These are phyloP conservation scores for Polyploca ridens DNA, from an alignment of 2,888 invertebrate genomes.

Conservation along the genomic window DNA sequence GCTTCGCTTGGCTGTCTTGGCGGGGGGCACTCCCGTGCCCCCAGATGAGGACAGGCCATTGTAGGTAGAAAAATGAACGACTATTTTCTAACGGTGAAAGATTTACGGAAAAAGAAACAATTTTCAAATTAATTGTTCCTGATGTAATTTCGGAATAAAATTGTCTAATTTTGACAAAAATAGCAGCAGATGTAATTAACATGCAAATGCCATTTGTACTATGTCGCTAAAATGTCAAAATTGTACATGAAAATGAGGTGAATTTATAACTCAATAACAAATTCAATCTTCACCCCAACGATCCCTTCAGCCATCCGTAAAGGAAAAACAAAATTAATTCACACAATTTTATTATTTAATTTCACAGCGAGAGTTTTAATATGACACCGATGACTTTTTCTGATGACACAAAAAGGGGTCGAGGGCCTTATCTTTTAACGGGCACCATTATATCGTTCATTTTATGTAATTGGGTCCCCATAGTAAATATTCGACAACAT, in stretches of 20 bases:
- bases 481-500: constrained; percentile 3
- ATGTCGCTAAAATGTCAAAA: neutral
- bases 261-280: neutral
- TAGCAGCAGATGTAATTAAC: too few relatives aligned
- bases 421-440: constrained; percentile 30
- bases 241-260: neutral
- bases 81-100: too few relatives aligned
- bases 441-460: constrained; percentile 37
- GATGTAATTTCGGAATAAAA: too few relatives aligned
- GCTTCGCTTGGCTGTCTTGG: too few relatives aligned
- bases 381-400: constrained; percentile 19
- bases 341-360: constrained; percentile 15
- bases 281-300: neutral
- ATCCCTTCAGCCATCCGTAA: neutral
- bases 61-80: too few relatives aligned
- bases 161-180: too few relatives aligned
- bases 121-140: too few relatives aligned
- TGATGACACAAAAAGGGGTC: constrained; percentile 21
- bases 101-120: too few relatives aligned
- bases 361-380: constrained; percentile 15
- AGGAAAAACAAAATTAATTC: constrained; percentile 3
- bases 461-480: constrained; percentile 35
- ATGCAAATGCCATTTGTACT: too few relatives aligned
- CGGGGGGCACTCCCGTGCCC: too few relatives aligned
- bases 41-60: too few relatives aligned